Evolutionary conservation across 2,113 vertebrate genomes (phyloP).

Genomic region (Astur gentilis): DNA sequence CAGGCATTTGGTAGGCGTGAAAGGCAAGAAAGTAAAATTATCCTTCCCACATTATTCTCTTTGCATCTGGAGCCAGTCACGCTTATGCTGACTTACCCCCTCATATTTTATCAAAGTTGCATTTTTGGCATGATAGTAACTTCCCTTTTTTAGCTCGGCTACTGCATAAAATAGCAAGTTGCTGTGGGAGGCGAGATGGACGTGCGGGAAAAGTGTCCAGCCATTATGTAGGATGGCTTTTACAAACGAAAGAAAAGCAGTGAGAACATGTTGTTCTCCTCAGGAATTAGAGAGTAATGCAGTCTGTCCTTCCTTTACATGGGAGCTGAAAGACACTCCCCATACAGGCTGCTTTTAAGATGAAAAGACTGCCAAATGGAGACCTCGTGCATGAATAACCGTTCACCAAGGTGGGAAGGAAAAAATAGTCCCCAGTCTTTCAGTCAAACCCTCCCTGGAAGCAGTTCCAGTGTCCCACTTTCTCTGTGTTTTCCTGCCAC

Average conservation of each 20-base stretch:
- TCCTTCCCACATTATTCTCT: background rate
- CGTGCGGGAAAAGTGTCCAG: background rate
- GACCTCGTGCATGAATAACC: accelerated
- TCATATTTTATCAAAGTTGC: constrained; percentile 19
- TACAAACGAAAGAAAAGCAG: background rate
- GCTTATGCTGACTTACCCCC: background rate
- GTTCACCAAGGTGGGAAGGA: background rate
- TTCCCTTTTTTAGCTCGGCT: constrained; percentile 30
- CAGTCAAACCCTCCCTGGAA: background rate
- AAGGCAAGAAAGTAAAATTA: background rate
- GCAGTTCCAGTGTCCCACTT: accelerated
- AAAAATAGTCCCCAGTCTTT: background rate
- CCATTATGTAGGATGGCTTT: background rate
- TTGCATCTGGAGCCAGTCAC: background rate
- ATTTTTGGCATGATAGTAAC: constrained; percentile 8
- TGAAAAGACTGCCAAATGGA: background rate
- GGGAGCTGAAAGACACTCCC: background rate
- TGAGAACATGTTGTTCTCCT: background rate
- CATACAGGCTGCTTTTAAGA: background rate
- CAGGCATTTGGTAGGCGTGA: background rate
- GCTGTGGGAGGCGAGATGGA: constrained; percentile 12
- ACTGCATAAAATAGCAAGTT: background rate
- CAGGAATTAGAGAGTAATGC: background rate
- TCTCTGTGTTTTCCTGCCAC: background rate
- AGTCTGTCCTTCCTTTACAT: background rate